Evolutionary conservation across 2,113 vertebrate species (phyloP).

Genomic region (Hippoglossus stenolepis): DNA sequence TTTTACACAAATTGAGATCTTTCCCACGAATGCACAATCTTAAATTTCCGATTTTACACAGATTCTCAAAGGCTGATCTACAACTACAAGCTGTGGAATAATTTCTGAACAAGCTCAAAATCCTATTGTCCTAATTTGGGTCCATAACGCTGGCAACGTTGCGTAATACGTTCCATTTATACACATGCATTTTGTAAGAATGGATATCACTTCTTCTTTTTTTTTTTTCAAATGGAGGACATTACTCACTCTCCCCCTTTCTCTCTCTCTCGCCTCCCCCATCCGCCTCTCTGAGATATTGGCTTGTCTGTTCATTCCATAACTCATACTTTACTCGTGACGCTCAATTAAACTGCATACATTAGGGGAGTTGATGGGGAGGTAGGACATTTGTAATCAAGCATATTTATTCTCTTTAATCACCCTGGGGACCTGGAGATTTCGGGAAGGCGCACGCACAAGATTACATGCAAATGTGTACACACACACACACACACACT

Average conservation of each 20-base stretch:
- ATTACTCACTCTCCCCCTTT: constrained; percentile 27
- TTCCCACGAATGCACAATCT: background rate
- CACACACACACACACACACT: constrained; percentile 1
- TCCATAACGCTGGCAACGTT: constrained; percentile 15
- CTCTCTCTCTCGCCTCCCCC: constrained; percentile 17
- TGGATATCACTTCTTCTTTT: constrained; percentile 30
- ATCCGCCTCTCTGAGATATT: constrained; percentile 72
- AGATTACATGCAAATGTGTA: constrained; percentile 54
- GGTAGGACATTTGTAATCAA: constrained; percentile 85
- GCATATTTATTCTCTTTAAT: constrained; percentile 85
- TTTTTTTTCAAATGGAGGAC: constrained; percentile 46
- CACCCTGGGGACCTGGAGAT: constrained; percentile 81
- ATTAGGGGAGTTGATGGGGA: constrained; percentile 80
- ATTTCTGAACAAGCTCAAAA: background rate
- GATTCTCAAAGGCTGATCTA: background rate
- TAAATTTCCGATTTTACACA: background rate
- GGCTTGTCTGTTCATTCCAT: constrained; percentile 78
- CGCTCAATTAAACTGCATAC: constrained; percentile 86
- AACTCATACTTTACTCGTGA: constrained; percentile 82
- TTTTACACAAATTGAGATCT: background rate
- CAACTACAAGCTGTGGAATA: background rate
- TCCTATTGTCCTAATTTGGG: background rate
- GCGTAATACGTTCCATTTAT: constrained; percentile 54
- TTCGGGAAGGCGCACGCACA: constrained; percentile 60
- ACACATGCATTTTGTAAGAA: constrained; percentile 48